Evolutionary conservation across 2,797 vertebrate genomes (phyloP), one percentile per base, ranked within the genome.

Genomic region (Linurgus olivaceus): DNA sequence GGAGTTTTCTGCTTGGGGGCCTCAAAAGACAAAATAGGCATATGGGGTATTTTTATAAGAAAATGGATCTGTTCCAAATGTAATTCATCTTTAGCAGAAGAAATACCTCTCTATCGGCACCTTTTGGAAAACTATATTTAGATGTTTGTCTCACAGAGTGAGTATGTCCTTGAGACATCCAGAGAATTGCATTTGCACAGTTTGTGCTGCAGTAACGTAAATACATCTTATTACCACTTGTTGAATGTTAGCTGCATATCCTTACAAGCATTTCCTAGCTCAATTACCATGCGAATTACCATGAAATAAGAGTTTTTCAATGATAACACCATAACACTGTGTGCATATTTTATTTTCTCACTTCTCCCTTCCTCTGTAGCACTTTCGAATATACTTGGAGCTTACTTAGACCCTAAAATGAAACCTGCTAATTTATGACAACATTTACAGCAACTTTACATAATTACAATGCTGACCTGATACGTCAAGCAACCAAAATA

Each of bases 261-360:
- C 68, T 78, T 90, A 82, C 33, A 82, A 76, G 83, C 57, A 26
- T 86, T 91, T 89, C 42, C 81, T 62, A 77, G 51, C 78, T 95
- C 65, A 87, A 92, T 94, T 95, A 95, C 38, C 54, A 38, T 55
- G 38, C 73, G 93, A 95, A 95, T 87, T 86, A 92, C 76, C 93
- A 89, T 88, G 84, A 96, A 90, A 93, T 93, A 88, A 79, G 94
- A 84, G 59, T 71, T 91, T 92, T 91, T 83, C 9, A 4, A 83
- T 66, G 61, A 88, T 62, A 88, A 89, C 52, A 71, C 81, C 25
- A 52, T 31, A 88, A 10, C 21, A 20, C 17, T 83, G 4, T 66
- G n/a, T 75, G 66, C 4, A 4, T 71, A 33, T n/a, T 73, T 88
- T 80, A 70, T 57, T 95, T 95, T 58, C 42, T 35, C 26, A 38